These are phyloP conservation scores for Brachionus plicatilis DNA, from an alignment of 1,140 invertebrate genomes.

Conservation along the genomic window DNA sequence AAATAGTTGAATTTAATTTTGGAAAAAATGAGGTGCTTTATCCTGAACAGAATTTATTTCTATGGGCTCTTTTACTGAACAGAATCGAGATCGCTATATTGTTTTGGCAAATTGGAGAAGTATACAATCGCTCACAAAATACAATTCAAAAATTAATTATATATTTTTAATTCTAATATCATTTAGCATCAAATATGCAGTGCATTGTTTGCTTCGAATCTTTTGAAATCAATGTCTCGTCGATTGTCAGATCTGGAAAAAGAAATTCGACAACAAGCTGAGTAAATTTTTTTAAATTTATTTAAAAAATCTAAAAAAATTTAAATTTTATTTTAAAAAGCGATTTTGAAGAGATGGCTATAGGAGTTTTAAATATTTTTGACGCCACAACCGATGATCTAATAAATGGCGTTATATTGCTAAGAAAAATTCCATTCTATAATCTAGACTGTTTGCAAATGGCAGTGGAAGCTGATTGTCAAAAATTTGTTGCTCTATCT, in stretches of 20 bases:
- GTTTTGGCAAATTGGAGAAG: conserved; percentile 49
- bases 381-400: conserved; percentile 32
- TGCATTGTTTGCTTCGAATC: conserved; percentile 47
- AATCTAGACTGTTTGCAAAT: conserved; percentile 34
- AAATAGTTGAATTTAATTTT: conserved; percentile 27
- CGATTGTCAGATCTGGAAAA: conserved; percentile 46
- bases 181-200: conserved; percentile 44
- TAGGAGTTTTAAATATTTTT: conserved; percentile 47
- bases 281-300: conserved; percentile 41
- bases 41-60: conserved; percentile 50
- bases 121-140: conserved; percentile 37
- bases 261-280: conserved; percentile 42
- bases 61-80: conserved; percentile 53
- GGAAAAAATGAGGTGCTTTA: conserved; percentile 43
- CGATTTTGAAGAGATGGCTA: conserved; percentile 49
- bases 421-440: conserved; percentile 38
- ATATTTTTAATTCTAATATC: background rate
- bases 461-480: conserved; percentile 35
- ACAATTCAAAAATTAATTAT: too few relatives aligned
- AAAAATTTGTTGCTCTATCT: conserved; percentile 34
- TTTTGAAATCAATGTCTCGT: conserved; percentile 46
- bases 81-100: conserved; percentile 48
- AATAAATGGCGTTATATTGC: conserved; percentile 34
- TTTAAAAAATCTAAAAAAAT: conserved; percentile 20
- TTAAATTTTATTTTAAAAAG: conserved; percentile 42